phyloP scores from a whole-genome alignment of 1,140 invertebrate species.

The Drosophila willistoni region DNA sequence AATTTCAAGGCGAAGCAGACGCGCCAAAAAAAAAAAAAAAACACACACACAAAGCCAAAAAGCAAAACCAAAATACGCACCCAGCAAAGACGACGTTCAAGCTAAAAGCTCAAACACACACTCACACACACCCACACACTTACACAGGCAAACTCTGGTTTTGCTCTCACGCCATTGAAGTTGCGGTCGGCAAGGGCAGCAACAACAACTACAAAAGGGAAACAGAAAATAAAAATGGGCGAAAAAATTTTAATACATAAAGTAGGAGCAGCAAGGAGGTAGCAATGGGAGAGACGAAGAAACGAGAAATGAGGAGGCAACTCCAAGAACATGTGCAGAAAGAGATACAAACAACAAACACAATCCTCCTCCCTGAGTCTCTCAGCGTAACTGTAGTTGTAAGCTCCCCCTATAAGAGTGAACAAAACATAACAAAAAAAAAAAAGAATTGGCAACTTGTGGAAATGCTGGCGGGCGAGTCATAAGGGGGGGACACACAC shows the following conservation, averaged over 20 bases:
- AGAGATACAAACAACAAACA: conserved; percentile 76
- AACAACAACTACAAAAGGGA: conserved; percentile 50
- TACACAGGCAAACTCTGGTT: neutral
- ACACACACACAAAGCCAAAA: conserved; percentile 54
- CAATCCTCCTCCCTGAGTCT: conserved; percentile 25
- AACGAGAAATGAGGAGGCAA: conserved; percentile 54
- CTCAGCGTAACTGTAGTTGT: conserved; percentile 39
- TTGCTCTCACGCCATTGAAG: conserved; percentile 55
- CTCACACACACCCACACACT: conserved; percentile 31
- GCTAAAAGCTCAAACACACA: conserved; percentile 63
- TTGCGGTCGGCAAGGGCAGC: conserved; percentile 78
- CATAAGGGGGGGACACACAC: conserved; percentile 17
- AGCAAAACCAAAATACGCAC: conserved; percentile 56
- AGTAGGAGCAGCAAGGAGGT: conserved; percentile 44
- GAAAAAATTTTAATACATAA: conserved; percentile 73
- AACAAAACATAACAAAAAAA: conserved; percentile 37
- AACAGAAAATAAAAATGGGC: conserved; percentile 71
- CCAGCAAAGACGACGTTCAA: conserved; percentile 62
- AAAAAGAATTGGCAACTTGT: conserved; percentile 62
- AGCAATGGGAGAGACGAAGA: conserved; percentile 25
- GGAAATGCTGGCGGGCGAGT: conserved; percentile 13
- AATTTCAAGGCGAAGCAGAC: conserved; percentile 76
- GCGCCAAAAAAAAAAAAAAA: conserved; percentile 73
- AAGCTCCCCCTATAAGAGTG: conserved; percentile 21
- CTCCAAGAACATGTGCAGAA: conserved; percentile 81